These are phyloP conservation scores for Drosophila limbata DNA, from an alignment of 2,888 invertebrate species.

Conservation along the genomic window DNA sequence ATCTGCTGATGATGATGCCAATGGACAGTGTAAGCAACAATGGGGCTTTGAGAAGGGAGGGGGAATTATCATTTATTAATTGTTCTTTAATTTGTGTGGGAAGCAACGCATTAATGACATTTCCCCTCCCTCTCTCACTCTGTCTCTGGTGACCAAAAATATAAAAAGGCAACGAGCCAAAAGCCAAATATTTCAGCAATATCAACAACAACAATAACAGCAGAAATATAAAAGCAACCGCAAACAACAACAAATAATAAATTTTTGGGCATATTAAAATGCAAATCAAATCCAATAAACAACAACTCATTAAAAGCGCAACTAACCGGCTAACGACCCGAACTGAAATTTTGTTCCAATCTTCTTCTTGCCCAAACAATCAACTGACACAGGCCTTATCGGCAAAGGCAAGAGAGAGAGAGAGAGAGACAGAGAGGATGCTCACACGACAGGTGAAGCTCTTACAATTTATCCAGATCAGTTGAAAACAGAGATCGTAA, in stretches of 20 bases:
- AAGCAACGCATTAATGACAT: constrained; percentile 56
- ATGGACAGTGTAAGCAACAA: constrained; percentile 31
- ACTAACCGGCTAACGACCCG: constrained; percentile 64
- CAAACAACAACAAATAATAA: constrained; percentile 66
- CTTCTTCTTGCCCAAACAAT: constrained; percentile 12
- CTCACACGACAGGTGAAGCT: constrained; percentile 17
- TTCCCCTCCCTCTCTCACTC: neutral
- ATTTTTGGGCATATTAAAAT: constrained; percentile 63
- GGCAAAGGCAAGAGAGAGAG: constrained; percentile 9
- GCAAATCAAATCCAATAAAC: constrained; percentile 74
- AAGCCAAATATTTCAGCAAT: constrained; percentile 18
- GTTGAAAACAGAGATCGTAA: neutral
- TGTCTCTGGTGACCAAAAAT: neutral
- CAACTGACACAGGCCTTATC: constrained; percentile 28
- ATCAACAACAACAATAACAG: constrained; percentile 15
- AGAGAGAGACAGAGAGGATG: neutral
- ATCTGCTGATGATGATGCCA: constrained; percentile 43
- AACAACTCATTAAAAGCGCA: constrained; percentile 77
- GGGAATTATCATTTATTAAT: constrained; percentile 74
- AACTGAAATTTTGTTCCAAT: constrained; percentile 15
- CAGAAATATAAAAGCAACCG: constrained; percentile 29
- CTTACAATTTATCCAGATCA: neutral
- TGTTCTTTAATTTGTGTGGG: constrained; percentile 78
- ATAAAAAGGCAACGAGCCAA: constrained; percentile 5
- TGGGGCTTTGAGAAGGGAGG: neutral